Base-by-base conservation (phyloP, 2,113 vertebrate genomes). In the Poecile atricapillus region DNA sequence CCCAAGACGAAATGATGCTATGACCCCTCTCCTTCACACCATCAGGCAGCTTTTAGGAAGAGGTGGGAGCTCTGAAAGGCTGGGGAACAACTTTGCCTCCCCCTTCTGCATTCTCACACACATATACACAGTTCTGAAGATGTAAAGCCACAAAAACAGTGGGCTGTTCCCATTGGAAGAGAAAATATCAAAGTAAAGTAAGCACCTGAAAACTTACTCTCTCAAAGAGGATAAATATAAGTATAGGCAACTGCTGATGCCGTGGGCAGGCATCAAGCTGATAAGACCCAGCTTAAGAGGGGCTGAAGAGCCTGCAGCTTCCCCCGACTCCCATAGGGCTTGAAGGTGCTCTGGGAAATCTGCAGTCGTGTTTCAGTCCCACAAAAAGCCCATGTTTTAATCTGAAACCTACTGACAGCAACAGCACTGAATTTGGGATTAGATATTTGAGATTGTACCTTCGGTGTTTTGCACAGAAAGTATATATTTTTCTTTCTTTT, bases 191-290 rank as follows among this genome's bases (percentile, higher is more conserved):
- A 63, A n/a, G 33, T 43, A 23, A 73, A 39, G 5, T 23, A 65
- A 53, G 27, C 4, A 15, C 31, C n/a, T 70, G 43, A 83, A 83
- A 73, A 41, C 3, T 46, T 69, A 52, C 6, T 21, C 10, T 82
- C 58, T 53, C 59, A 43, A 73, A 85, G 39, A 55, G 33, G 3
- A 14, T 44, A 43, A 74, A 14, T 1, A 0, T 25, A 39, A 73
- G 33, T 21, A 37, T 22, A 46, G 23, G 23, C 35, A 71, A 19
- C 30, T 47, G 14, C 43, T 65, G 35, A 31, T 6, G 28, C 11
- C 2, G 0, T 4, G 3, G 22, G 44, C 28, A 69, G 18, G 3
- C 33, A 83, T 22, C 25, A 46, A 33, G 12, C 7, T 1, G 1
- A 20, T 8, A 55, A 47, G 13, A 64, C 3, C 15, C 39, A 15